Evolutionary conservation across 2,888 invertebrate species (phyloP).

Genomic region (Aricia artaxerxes): DNA sequence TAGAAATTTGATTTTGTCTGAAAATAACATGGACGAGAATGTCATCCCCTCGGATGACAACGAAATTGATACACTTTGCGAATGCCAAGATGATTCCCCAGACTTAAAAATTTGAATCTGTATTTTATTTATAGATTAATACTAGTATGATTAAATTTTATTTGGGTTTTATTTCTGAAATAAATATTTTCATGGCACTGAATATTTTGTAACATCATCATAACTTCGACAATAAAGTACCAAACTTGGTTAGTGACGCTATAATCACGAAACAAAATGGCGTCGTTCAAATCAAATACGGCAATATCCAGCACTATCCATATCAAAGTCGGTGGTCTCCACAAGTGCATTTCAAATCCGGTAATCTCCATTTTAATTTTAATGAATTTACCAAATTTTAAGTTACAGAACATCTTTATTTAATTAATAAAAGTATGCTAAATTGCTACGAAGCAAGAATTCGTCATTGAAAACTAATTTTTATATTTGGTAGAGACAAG

Average conservation of each 20-base stretch:
- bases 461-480: constrained; percentile 26
- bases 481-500: constrained; percentile 17
- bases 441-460: constrained; percentile 14
- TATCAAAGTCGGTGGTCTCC: constrained; percentile 26
- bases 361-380: constrained; percentile 28
- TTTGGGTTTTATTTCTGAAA: constrained; percentile 29
- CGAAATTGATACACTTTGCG: constrained; percentile 30
- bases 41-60: constrained; percentile 13
- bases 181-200: constrained; percentile 27
- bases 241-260: constrained; percentile 21
- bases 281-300: constrained; percentile 29
- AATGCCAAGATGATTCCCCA: constrained; percentile 30
- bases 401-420: constrained; percentile 16
- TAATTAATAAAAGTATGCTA: constrained; percentile 25
- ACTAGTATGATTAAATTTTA: constrained; percentile 16
- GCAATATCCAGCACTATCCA: constrained; percentile 26
- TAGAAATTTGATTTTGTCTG: constrained; percentile 14
- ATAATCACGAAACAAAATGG: constrained; percentile 26
- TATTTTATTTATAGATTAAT: constrained; percentile 22
- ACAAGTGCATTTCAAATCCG: constrained; percentile 29
- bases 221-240: constrained; percentile 22
- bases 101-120: constrained; percentile 20
- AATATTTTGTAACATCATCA: constrained; percentile 16
- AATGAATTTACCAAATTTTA: constrained; percentile 18
- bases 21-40: constrained; percentile 17